phyloP scores from a whole-genome alignment of 2,888 invertebrate species.

The Leptinotarsa haldemani region DNA sequence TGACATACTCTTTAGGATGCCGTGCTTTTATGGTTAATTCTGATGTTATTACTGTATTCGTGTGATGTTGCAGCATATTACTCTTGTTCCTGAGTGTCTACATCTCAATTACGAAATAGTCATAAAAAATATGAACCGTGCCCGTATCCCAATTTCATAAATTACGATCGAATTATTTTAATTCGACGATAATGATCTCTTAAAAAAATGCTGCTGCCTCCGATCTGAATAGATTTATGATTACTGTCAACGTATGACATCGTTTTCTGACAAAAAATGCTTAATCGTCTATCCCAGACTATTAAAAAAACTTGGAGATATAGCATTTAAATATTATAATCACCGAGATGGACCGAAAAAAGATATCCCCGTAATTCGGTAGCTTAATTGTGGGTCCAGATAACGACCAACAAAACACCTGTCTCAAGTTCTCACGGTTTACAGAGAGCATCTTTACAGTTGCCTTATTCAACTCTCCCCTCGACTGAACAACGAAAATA shows the following conservation, averaged over 20 bases:
- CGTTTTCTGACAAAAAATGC: slow-evolving; percentile 19
- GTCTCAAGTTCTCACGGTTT: slow-evolving; percentile 63
- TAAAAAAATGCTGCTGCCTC: slow-evolving; percentile 17
- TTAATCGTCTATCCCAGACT: slow-evolving; percentile 21
- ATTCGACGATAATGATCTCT: slow-evolving; percentile 14
- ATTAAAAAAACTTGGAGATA: slow-evolving; percentile 19
- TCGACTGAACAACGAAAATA: slow-evolving; percentile 46
- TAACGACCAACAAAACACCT: slow-evolving; percentile 62
- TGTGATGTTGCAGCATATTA: too few relatives aligned
- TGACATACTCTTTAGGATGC: too few relatives aligned
- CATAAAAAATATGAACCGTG: slow-evolving; percentile 1
- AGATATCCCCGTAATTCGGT: slow-evolving; percentile 59
- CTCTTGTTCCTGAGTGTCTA: too few relatives aligned
- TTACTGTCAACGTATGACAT: slow-evolving; percentile 23
- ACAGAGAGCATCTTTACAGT: slow-evolving; percentile 44
- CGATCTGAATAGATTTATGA: slow-evolving; percentile 19
- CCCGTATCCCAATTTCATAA: slow-evolving; percentile 14
- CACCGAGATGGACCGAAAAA: slow-evolving; percentile 19
- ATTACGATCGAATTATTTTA: slow-evolving; percentile 24
- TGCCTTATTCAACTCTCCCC: slow-evolving; percentile 49
- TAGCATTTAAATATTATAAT: slow-evolving; percentile 27
- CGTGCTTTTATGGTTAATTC: too few relatives aligned
- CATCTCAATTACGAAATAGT: neutral
- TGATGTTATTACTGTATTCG: too few relatives aligned
- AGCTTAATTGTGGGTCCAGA: slow-evolving; percentile 62